Evolutionary conservation across 2,888 invertebrate species (phyloP), one percentile per base, ranked within the genome.

Genomic region (Monopis laevigella): DNA sequence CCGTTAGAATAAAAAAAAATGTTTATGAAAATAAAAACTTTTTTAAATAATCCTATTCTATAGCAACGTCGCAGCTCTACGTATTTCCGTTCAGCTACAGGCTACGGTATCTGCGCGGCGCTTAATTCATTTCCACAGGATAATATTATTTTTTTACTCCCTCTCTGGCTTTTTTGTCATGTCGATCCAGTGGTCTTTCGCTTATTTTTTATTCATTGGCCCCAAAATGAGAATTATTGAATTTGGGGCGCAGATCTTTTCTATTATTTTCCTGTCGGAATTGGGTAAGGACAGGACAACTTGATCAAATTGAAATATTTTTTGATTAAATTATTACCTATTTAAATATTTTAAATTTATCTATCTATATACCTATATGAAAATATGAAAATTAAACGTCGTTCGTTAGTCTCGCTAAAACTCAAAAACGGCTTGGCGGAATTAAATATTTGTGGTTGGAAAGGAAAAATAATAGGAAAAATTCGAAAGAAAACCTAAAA

Each of bases 91-190:
- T 45, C 49, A 52, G 48, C 52, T 62, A 47, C 58, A 62, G 70
- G 48, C 52, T 62, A 47, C 58, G 62, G 70, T 74, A 75, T 78
- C 75, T 65, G 64, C 56, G 65, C 67, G 65, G 67, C 69, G 68
- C 72, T 80, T 80, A 80, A 80, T 80, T 80, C 78, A 78, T 80
- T 78, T 80, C 73, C 73, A 73, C 72, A 53, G 78, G 78, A 80
- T 80, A 78, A 78, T 80, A 78, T 80, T 80, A 80, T 80, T 80
- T 80, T 78, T 78, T 78, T 78, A 70, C 73, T 70, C 72, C 74
- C 74, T 59, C 62, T 56, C 58, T n/a, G 13, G 40, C 40, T 41
- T 74, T 73, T 69, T 65, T 67, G 65, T 67, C 65, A 65, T 53
- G 59, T 58, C 69, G 62, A 72, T 69, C 62, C 65, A 34, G 26